phyloP scores from a whole-genome alignment of 1,140 invertebrate genomes.

The Acromyrmex echinatior region DNA sequence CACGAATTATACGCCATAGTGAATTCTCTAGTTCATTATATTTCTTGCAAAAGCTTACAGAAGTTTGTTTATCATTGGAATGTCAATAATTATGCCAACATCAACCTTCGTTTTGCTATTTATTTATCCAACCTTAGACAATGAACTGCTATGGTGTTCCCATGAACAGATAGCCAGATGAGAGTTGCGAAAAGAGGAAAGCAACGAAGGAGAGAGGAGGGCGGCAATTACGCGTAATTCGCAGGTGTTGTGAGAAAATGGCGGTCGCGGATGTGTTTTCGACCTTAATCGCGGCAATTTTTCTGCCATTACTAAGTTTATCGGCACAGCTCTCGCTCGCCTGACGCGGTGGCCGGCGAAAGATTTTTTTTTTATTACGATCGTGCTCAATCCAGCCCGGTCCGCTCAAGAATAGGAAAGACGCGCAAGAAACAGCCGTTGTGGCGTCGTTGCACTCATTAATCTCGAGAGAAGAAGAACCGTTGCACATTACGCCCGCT shows the following conservation, averaged over 20 bases:
- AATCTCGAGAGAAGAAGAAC: constrained; percentile 43
- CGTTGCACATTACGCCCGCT: constrained; percentile 35
- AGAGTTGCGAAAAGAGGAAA: constrained; percentile 66
- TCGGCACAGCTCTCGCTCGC: constrained; percentile 71
- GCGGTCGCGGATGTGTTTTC: constrained; percentile 84
- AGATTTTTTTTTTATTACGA: constrained; percentile 70
- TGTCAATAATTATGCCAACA: constrained; percentile 32
- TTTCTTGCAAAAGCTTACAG: constrained; percentile 10
- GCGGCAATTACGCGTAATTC: constrained; percentile 86
- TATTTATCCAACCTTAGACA: constrained; percentile 77
- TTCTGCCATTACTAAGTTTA: constrained; percentile 85
- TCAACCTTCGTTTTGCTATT: constrained; percentile 23
- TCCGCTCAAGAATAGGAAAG: constrained; percentile 48
- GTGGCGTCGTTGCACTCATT: constrained; percentile 50
- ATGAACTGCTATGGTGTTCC: constrained; percentile 83
- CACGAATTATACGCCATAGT: not conserved
- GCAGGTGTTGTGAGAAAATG: constrained; percentile 86
- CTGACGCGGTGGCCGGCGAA: constrained; percentile 43
- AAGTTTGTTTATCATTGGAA: constrained; percentile 23
- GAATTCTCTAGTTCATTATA: not conserved
- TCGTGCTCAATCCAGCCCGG: constrained; percentile 38
- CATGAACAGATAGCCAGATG: constrained; percentile 83
- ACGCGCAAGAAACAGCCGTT: constrained; percentile 60
- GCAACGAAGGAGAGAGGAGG: constrained; percentile 61
- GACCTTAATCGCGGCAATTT: constrained; percentile 86